Base-by-base conservation (phyloP, 2,797 vertebrate genomes). In the Phaenicophaeus curvirostris region DNA sequence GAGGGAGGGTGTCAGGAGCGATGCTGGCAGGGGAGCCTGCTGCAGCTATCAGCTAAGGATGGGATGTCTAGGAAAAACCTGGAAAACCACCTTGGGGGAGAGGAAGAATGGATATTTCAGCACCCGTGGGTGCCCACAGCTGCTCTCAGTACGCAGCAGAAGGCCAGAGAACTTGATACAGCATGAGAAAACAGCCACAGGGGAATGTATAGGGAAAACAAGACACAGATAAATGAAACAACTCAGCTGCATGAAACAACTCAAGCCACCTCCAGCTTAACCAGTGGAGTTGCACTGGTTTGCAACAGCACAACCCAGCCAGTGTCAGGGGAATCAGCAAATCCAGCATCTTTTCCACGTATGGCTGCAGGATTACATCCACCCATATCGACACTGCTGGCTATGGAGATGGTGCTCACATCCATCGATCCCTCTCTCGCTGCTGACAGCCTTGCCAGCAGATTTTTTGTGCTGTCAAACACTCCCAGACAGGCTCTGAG, bases 281-380 rank as follows among this genome's bases (percentile, higher is more conserved):
- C 66, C 63, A 28, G 44, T 8, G 8, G 9, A 16, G 13, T 8
- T 11, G 5, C n/a, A 8, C 5, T 13, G 51, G 44, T 75, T 57
- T 75, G 44, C 30, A 51, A 57, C 12, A 65, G 23, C 3, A 0
- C 2, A 12, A 57, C 46, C 21, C 25, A 7, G 41, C 6, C 35
- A 5, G 25, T 3, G 12, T 5, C 59, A 31, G 7, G 4, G 28
- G 17, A 62, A 30, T 31, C 27, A 27, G 33, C 37, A 53, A 86
- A 63, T 15, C 57, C 58, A n/a, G 68, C 31, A 21, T 14, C 11
- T 1, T 37, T 28, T 25, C 81, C 3, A 1, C 7, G 30, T 2
- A 0, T 5, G 44, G 30, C 31, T 33, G 30, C 42, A n/a, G 1
- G 13, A 55, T 27, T 2, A 0, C 5, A 2, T 33, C 81, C 30